Conservation (phyloP, 2,113 vertebrate genomes). For the Zosterops hypoxanthus region DNA sequence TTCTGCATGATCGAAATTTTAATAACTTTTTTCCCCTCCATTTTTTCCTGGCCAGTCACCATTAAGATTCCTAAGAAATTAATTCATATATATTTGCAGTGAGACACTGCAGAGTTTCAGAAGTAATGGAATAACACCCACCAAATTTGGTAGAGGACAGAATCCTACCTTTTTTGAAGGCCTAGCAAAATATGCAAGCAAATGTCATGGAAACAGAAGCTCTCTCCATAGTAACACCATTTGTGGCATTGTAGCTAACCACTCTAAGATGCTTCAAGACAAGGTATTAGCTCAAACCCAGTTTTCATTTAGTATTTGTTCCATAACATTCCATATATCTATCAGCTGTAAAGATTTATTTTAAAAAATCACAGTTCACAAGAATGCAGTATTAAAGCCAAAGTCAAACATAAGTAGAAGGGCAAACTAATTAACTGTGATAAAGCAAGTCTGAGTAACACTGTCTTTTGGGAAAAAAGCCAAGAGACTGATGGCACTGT, state of each 20-base stretch:
- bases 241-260: slow-evolving; percentile 54
- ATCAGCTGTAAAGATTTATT: slow-evolving; percentile 51
- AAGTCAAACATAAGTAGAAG: slow-evolving; percentile 24
- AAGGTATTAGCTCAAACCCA: slow-evolving; percentile 61
- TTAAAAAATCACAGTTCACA: slow-evolving; percentile 62
- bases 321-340: slow-evolving; percentile 51
- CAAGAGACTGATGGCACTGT: background rate
- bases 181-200: slow-evolving; percentile 73
- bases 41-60: background rate
- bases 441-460: slow-evolving; percentile 10
- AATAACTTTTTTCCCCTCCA: background rate
- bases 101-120: slow-evolving; percentile 5
- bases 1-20: background rate
- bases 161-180: slow-evolving; percentile 63
- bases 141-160: slow-evolving; percentile 61
- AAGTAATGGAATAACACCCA: slow-evolving; percentile 44
- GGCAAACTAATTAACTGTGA: slow-evolving; percentile 42
- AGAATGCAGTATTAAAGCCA: slow-evolving; percentile 47
- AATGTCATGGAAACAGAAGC: slow-evolving; percentile 83
- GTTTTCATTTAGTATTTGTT: slow-evolving; percentile 59
- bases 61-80: slow-evolving; percentile 30
- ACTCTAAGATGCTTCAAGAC: slow-evolving; percentile 65
- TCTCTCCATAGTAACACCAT: slow-evolving; percentile 80
- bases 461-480: background rate
- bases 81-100: background rate